These are phyloP conservation scores for Strigops habroptila DNA, from an alignment of 2,113 vertebrate species.

Conservation along the genomic window DNA sequence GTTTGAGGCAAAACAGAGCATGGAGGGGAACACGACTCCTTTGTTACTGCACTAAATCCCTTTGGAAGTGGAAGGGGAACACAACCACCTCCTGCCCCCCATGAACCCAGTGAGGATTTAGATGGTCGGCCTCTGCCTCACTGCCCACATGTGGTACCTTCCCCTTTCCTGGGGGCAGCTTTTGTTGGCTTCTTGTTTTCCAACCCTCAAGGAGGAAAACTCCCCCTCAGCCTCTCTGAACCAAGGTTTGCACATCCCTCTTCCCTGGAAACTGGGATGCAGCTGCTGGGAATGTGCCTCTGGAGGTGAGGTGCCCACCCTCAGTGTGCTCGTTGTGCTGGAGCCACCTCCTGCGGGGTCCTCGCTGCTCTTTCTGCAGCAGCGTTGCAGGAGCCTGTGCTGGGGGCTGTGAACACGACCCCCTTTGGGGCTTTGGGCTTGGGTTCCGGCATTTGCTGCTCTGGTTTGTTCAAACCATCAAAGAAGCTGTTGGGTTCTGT, in stretches of 20 bases:
- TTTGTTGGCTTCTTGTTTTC: background rate
- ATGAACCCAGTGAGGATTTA: rapidly evolving
- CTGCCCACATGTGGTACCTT: background rate
- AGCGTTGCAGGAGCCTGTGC: rapidly evolving
- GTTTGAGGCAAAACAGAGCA: background rate
- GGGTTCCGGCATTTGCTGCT: background rate
- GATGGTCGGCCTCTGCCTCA: background rate
- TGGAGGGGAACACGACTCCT: no score
- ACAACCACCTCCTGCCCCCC: background rate
- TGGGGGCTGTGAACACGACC: background rate
- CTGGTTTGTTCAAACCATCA: background rate
- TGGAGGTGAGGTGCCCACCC: rapidly evolving
- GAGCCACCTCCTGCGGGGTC: no score
- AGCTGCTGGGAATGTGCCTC: background rate
- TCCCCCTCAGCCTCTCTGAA: no score
- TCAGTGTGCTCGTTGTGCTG: background rate
- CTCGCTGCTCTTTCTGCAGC: background rate
- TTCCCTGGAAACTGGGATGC: background rate
- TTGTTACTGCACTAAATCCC: background rate
- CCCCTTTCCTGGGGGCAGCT: background rate
- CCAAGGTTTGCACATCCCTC: background rate
- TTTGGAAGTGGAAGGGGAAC: background rate
- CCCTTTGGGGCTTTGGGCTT: background rate
- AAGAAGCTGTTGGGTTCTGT: background rate
- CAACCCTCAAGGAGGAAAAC: background rate